Base-by-base conservation (phyloP, 2,797 vertebrate species). In the Xenentodon cancila region DNA sequence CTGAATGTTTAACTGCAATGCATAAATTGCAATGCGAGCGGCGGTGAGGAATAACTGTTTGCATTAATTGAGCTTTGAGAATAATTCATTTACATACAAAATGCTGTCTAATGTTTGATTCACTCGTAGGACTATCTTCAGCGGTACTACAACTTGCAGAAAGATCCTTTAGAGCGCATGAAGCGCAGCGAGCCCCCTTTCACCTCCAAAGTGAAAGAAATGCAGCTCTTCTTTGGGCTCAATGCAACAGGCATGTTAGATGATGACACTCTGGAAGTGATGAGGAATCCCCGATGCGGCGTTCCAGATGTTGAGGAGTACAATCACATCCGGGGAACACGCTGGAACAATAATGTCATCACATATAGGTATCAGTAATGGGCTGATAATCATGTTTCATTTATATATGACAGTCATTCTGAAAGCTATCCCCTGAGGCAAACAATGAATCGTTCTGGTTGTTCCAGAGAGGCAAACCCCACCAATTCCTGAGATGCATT, bases 151-250 rank as follows among this genome's bases (percentile, higher is more conserved):
- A 68, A 85, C 64, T 88, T 92, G 46, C 63, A 88, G 61, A 71
- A 59, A 7, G 89, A 91, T 61, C 70, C 84, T 0, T 8, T 64
- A 4, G 82, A 75, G 19, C 90, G 89, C 43, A 75, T 52, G 9
- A 93, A 90, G 73, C 74, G 91, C 43, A 93, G 90, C 15, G 73
- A 68, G 20, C 73, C 82, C 2, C 79, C 80, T 5, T 91, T 94
- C 55, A 73, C 70, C 67, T 88, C 91, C 57, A 93, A 91, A 71
- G 57, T 95, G 61, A 92, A 88, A 63, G 92, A 93, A 65, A 95
- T 95, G 94, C 94, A 95, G 84, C 64, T 63, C 21, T 94, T 94
- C 80, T 93, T 93, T 45, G 80, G 89, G n/a, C 89, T 94, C n/a
- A 91, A 92, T 59, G 79, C 67, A 11, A 92, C 93, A 0, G 93